Evolutionary conservation across 2,797 vertebrate species (phyloP), one percentile per base, ranked within the genome.

Genomic region (Aythya fuligula): DNA sequence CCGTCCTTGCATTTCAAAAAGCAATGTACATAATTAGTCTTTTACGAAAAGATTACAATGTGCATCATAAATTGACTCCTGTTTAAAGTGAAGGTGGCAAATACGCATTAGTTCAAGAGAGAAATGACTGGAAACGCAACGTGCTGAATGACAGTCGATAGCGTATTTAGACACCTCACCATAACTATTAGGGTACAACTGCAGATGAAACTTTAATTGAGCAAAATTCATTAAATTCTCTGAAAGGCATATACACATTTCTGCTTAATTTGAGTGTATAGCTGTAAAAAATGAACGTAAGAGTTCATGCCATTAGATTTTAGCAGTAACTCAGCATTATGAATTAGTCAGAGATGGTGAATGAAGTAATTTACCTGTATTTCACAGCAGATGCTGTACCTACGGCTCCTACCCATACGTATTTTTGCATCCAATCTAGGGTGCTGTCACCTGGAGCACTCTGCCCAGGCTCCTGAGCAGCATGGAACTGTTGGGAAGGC

Each of bases 1-100:
- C 67, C 69, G 76, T 53, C 53, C 80, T 91, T 65, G 57, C 80
- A 93, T 95, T 97, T 95, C 90, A 83, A 95, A 96, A 97, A 94
- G 85, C 51, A 74, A 94, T 22, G 81, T 73, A 95, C 34, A 87
- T 86, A 96, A 97, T 90, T 89, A 94, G 91, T 72, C 41, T 87
- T 96, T 97, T 92, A 93, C 36, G 4, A 92, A 96, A 96, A 94
- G 56, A 95, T 85, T 85, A 61, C 62, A 85, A 61, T 14, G 54
- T 64, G 70, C 60, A 76, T 90, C 96, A 93, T 87, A 80, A 94
- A 93, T 84, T 93, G 70, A 60, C 78, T 67, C 43, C 74, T 80
- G 39, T 95, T 97, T 94, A 86, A 95, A 94, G 64, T 45, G 82
- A 95, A 76, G n/a, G 73, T 9, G 30, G 87, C 38, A 64, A 96